These are phyloP conservation scores for Enteromius trimaculatus DNA, from an alignment of 2,797 vertebrate genomes.

Conservation along the genomic window DNA sequence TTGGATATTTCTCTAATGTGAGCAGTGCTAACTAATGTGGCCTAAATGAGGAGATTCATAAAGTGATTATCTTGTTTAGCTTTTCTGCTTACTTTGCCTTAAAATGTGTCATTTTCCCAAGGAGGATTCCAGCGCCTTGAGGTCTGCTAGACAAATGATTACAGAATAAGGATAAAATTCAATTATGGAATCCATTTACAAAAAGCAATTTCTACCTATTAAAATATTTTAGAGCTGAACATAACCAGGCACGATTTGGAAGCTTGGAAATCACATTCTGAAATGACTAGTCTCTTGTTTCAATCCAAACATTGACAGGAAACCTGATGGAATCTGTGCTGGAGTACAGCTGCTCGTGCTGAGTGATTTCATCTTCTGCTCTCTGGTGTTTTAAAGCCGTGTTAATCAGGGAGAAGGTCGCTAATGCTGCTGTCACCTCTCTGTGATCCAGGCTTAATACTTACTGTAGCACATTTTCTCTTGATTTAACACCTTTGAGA, in stretches of 20 bases:
- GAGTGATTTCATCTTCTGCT: conserved; percentile 4
- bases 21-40: background rate
- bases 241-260: background rate
- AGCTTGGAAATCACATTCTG: background rate
- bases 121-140: background rate
- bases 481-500: conserved; percentile 63
- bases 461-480: conserved; percentile 45
- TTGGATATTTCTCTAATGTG: background rate
- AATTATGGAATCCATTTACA: background rate
- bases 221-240: no score
- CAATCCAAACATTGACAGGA: conserved; percentile 16
- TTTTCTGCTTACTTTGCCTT: background rate
- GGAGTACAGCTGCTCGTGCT: background rate
- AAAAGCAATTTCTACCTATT: background rate
- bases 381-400: conserved; percentile 37
- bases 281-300: background rate
- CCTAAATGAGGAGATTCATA: background rate
- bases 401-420: conserved; percentile 40
- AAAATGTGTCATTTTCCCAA: background rate
- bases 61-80: background rate
- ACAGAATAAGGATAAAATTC: background rate
- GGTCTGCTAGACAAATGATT: background rate
- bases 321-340: conserved; percentile 2
- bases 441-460: conserved; percentile 43
- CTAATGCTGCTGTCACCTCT: conserved; percentile 45